Conservation (phyloP, 2,797 vertebrate genomes). For the Emydoidea blandingii region DNA sequence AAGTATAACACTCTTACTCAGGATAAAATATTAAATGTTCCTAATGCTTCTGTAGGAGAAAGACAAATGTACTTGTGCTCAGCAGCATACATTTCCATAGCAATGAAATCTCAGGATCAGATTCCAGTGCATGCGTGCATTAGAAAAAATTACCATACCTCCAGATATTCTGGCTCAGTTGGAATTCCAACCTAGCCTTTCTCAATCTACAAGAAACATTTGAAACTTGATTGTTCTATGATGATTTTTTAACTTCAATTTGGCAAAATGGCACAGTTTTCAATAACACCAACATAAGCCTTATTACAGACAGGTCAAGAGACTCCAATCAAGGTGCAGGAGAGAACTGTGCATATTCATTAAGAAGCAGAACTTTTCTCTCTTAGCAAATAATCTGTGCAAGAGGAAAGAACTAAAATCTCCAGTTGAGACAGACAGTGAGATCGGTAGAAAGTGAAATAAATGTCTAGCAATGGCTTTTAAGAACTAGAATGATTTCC, state of each 20-base stretch:
- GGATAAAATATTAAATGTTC: conserved; percentile 52
- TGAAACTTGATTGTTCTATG: conserved; percentile 42
- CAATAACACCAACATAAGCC: conserved; percentile 27
- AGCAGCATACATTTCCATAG: conserved; percentile 45
- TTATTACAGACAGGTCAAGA: conserved; percentile 56
- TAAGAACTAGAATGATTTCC: background rate
- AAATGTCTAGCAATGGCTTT: background rate
- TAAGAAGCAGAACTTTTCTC: conserved; percentile 44
- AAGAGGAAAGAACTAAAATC: conserved; percentile 38
- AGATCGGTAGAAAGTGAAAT: background rate
- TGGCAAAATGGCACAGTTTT: conserved; percentile 22
- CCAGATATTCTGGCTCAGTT: conserved; percentile 47
- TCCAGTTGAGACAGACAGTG: background rate
- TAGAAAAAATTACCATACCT: conserved; percentile 50
- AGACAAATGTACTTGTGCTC: conserved; percentile 14
- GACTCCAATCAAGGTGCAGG: conserved; percentile 22
- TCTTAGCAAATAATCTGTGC: background rate
- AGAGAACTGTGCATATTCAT: conserved; percentile 51
- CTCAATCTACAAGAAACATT: conserved; percentile 31
- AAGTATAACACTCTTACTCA: conserved; percentile 36
- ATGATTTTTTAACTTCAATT: conserved; percentile 40
- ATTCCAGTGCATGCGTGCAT: conserved; percentile 27
- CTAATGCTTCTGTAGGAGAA: background rate
- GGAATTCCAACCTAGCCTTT: conserved; percentile 36
- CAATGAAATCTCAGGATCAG: conserved; percentile 43